These are phyloP conservation scores for Benthosema pterotum DNA, from an alignment of 2,797 vertebrate genomes.

Conservation along the genomic window DNA sequence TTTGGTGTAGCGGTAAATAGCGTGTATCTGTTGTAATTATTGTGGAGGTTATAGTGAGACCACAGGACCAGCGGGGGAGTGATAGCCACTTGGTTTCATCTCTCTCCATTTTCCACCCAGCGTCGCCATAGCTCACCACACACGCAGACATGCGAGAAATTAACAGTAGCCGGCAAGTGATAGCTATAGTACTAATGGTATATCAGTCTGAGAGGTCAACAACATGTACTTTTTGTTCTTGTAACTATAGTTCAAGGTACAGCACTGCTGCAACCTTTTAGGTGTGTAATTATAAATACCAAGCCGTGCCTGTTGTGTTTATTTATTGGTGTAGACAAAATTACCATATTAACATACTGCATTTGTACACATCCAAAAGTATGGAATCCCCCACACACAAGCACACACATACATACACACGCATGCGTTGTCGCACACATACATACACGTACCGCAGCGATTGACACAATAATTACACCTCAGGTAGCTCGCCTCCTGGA, in stretches of 20 bases:
- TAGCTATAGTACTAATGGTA: constrained; percentile 64
- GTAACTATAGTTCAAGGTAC: no score
- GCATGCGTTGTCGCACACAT: not conserved
- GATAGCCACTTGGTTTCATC: constrained; percentile 71
- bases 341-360: not conserved
- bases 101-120: constrained; percentile 68
- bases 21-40: constrained; percentile 72
- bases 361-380: not conserved
- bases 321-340: no score
- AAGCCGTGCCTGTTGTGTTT: no score
- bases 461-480: not conserved
- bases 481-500: constrained; percentile 2
- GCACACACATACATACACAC: constrained; percentile 1
- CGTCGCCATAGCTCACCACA: constrained; percentile 72
- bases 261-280: no score
- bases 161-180: constrained; percentile 68
- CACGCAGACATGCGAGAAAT: constrained; percentile 81
- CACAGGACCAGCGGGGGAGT: constrained; percentile 74
- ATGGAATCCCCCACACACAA: not conserved
- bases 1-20: constrained; percentile 66
- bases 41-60: constrained; percentile 72
- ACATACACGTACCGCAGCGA: not conserved
- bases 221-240: not conserved
- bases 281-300: no score
- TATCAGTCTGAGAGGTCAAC: constrained; percentile 45